Percentiles rank a stretch among this genome's conserved stretches.
Conservation (phyloP, 2,113 vertebrate genomes). For the Mohoua ochrocephala region DNA sequence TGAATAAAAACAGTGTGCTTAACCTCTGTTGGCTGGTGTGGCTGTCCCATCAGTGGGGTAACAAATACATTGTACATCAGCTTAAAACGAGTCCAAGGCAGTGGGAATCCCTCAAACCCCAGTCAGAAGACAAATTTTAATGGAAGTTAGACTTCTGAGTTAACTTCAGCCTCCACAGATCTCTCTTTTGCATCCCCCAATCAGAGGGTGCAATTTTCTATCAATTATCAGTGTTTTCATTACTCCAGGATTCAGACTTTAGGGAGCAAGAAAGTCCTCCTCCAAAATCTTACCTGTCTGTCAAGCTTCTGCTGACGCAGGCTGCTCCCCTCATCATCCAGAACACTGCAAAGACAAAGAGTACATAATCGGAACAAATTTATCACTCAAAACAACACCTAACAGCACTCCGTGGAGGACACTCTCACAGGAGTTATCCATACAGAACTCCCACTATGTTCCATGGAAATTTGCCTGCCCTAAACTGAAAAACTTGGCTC, state of each 20-base stretch:
- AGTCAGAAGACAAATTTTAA: neutral
- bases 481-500: neutral
- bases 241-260: neutral
- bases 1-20: neutral
- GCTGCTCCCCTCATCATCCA: slow-evolving; percentile 96
- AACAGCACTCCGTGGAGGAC: neutral
- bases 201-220: neutral
- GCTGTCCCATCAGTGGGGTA: neutral
- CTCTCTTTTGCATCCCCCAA: neutral
- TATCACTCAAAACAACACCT: neutral
- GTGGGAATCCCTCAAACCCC: neutral
- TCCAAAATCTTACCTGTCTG: slow-evolving; percentile 84
- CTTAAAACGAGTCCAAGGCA: neutral
- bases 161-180: neutral
- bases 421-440: neutral
- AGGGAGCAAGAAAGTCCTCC: neutral
- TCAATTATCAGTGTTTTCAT: neutral
- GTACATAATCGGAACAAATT: neutral
- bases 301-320: slow-evolving; percentile 97
- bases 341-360: slow-evolving; percentile 81
- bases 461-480: neutral
- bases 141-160: neutral
- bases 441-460: neutral
- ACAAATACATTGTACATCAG: neutral
- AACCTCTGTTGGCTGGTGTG: neutral